A percentile compares a stretch with the other conserved stretches of the same genome.
phyloP scores from a whole-genome alignment of 2,888 invertebrate genomes.

The Drepana falcataria region DNA sequence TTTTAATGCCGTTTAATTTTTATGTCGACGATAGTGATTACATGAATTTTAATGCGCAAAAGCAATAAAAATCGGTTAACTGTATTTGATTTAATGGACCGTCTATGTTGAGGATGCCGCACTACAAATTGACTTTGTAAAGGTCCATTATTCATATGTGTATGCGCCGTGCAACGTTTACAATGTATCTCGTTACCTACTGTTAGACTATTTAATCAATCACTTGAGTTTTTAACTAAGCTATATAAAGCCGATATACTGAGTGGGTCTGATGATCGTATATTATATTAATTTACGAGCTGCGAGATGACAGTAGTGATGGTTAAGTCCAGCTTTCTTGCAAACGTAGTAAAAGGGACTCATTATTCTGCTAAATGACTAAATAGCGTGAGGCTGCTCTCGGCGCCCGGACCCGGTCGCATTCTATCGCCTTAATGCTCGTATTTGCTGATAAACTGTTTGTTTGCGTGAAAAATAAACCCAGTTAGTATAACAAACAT shows the following conservation, averaged over 20 bases:
- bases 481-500: conserved; percentile 52
- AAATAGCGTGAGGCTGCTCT: conserved; percentile 47
- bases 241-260: background rate
- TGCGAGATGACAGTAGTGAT: conserved; percentile 10
- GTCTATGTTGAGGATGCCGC: conserved; percentile 49
- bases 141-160: conserved; percentile 39
- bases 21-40: conserved; percentile 52
- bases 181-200: conserved; percentile 34
- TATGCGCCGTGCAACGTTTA: conserved; percentile 27
- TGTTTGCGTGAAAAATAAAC: conserved; percentile 58
- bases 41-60: conserved; percentile 66
- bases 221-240: conserved; percentile 27
- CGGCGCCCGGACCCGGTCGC: conserved; percentile 35
- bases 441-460: conserved; percentile 52
- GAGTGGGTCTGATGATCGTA: background rate
- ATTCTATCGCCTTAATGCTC: conserved; percentile 47
- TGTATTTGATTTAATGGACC: conserved; percentile 51
- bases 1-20: conserved; percentile 62
- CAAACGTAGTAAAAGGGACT: conserved; percentile 33
- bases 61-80: conserved; percentile 57
- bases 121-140: conserved; percentile 46
- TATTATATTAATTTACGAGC: background rate
- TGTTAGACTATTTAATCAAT: conserved; percentile 36
- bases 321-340: conserved; percentile 16
- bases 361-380: conserved; percentile 57